Evolutionary conservation across 2,888 invertebrate genomes (phyloP), one percentile per base, ranked within the genome.

Genomic region (Timandra comae): DNA sequence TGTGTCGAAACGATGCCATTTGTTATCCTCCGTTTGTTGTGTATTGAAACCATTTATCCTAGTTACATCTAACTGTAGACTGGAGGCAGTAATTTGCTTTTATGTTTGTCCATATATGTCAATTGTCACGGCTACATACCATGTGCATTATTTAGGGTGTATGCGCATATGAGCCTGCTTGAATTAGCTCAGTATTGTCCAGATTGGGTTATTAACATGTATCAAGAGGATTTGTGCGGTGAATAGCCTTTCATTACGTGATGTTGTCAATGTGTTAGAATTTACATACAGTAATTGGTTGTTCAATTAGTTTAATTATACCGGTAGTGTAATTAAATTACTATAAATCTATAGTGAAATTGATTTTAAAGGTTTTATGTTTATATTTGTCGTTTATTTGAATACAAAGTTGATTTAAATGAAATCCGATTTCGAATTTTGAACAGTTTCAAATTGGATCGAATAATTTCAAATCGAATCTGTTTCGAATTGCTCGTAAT

Each of bases 41-140:
- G 54, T 63, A 63, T 64, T 67, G 60, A 48, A 53, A 41, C 52
- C 58, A 66, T 65, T 60, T 52, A 52, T 63, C 46, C 38, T 37
- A n/a, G 30, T 47, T 35, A 46, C 45, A 38, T 33, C 42, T 41
- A 52, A 52, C 47, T 49, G 47, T 42, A 42, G 37, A 26, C 23
- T 32, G 32, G 19, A 23, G 35, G n/a, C 32, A 16, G 28, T 46
- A 35, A 44, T 44, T 44, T 31, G 30, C 27, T 29, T 33, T 42
- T 38, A 41, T 41, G 38, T 33, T 34, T 16, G 23, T 11, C 22
- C 24, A 12, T 32, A 25, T 32, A 23, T 41, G 41, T 41, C 41
- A 32, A 36, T 33, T 30, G 30, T 31, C 12, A 32, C 6, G 6
- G 16, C 4, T 16, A 16, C 3, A 22, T 8, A 20, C 16, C 32